Evolutionary conservation across 2,888 invertebrate species (phyloP), one percentile per base, ranked within the genome.

Genomic region (Ctena decussata): DNA sequence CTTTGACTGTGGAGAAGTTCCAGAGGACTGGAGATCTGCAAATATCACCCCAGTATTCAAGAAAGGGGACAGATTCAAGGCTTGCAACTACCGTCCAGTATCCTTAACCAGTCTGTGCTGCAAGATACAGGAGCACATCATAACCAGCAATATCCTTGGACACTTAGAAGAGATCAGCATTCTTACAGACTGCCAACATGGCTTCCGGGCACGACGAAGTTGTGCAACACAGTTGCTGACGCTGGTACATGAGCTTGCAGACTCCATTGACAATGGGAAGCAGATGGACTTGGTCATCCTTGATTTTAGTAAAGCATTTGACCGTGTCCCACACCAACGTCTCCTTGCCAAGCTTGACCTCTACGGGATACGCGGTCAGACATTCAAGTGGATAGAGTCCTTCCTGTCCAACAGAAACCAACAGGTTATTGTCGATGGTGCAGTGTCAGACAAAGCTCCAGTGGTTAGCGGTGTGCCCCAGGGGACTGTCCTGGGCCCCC

Each of bases 171-270:
- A 49, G 15, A n/a, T 75, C 78, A 73, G 24, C 46, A 82, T 82
- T 27, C 65, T 82, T 5, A 73, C 78, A 21, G 72, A 76, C 53
- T 76, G 77, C 72, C 77, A 82, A 39, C 77, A 82, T 77, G 72
- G 82, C 37, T 77, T 82, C 72, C 24, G 76, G 12, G 70, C 78
- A 32, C 57, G 73, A 44, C 21, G 73, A n/a, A 74, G 82, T 30
- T 82, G 77, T 44, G 82, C 77, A 65, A 77, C 78, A 11, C 73
- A 77, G 44, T 24, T 78, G 0, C 24, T 82, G 0, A 78, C 74
- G 11, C 73, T 80, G 24, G 44, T 65, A 35, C 74, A 80, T 49
- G 80, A 80, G 18, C 80, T 80, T 18, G 72, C 73, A 32, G 30
- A 44, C 15, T 80, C 77, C 35, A 49, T 82, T 39, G 82, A 82